Evolutionary conservation across 2,888 invertebrate species (phyloP), one percentile per base, ranked within the genome.

Genomic region (Zygaena filipendulae): DNA sequence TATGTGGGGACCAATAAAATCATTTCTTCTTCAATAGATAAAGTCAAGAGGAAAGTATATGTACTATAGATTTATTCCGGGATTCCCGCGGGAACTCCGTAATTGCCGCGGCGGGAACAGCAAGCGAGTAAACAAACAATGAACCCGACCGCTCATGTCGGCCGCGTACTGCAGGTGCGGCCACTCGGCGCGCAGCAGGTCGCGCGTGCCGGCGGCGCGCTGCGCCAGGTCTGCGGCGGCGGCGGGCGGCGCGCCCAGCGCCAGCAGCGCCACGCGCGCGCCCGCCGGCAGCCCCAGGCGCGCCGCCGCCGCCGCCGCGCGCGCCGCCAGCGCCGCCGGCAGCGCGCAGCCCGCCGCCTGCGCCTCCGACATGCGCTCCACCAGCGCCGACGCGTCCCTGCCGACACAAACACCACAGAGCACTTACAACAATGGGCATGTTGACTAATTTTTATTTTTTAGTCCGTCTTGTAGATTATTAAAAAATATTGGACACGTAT

Each of bases 141-240:
- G n/a, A n/a, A n/a, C n/a, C n/a, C 49, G 10, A 70, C 70, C 67
- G 2, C 56, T 59, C 6, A 70, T 38, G 1, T 49, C 34, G 13
- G 35, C 27, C 0, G 47, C 55, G 19, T 45, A 52, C 0, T 49
- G 45, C 0, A 31, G 30, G 2, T 49, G 50, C 0, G 56, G 47
- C 63, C 71, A 75, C 39, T 69, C 66, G 0, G 46, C 45, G n/a
- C 46, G 44, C 30, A 72, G 45, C 40, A 71, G 42, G 6, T 64
- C 58, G 0, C 47, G 41, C 8, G 58, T 56, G 40, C 53, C 67
- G 24, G 40, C 45, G 9, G 67, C 67, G 0, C 66, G 42, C 36
- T 59, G 52, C 10, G 40, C 27, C 45, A 62, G 19, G 23, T 64
- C 67, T 5, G 43, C 49, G 8, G 41, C 37, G 22, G 48, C 49